These are phyloP conservation scores for Arremon aurantiirostris DNA, from an alignment of 2,797 vertebrate species.

Conservation along the genomic window DNA sequence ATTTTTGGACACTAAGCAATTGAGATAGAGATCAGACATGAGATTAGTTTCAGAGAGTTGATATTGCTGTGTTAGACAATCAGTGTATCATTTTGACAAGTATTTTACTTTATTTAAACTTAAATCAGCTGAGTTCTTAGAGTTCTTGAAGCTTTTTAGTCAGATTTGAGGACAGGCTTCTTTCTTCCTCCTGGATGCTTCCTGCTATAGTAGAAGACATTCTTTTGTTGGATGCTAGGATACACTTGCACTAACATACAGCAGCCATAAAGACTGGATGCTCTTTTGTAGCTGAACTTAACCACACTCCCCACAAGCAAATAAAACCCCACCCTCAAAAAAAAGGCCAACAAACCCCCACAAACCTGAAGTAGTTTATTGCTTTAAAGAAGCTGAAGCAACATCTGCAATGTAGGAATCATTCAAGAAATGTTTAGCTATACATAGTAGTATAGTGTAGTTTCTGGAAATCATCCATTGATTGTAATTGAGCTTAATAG, in stretches of 20 bases:
- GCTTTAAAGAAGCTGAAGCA: not conserved
- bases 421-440: not conserved
- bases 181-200: not conserved
- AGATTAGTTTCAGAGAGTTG: not conserved
- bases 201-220: not conserved
- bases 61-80: not conserved
- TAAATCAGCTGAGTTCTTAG: not conserved
- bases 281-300: not conserved
- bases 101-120: not conserved
- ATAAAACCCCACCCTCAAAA: fast-evolving
- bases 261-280: not conserved
- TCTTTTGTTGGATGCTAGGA: not conserved
- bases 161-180: not conserved
- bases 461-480: not conserved
- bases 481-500: not conserved
- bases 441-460: not conserved
- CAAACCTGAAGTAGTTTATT: not conserved
- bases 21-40: not conserved
- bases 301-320: not conserved
- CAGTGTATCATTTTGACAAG: not conserved
- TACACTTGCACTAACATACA: not conserved
- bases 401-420: not conserved
- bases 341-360: not conserved
- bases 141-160: not conserved
- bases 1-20: not conserved